Evolutionary conservation across 2,888 invertebrate genomes (phyloP), one percentile per base, ranked within the genome.

Genomic region (Erannis defoliaria): DNA sequence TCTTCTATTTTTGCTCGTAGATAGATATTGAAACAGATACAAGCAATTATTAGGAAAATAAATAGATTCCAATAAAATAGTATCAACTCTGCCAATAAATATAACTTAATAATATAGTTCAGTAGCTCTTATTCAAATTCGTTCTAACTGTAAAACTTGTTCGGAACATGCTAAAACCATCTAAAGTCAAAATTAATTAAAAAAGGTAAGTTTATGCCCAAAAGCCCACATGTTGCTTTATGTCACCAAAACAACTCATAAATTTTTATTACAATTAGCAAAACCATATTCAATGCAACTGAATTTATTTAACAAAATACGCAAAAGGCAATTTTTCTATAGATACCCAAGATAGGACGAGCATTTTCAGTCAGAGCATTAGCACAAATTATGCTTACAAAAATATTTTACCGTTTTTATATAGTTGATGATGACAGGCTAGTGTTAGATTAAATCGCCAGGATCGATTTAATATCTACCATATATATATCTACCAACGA

Each of bases 191-290:
- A 40, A 50, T 61, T 50, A 61, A 51, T 56, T 51, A 51, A 51
- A 61, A 40, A 51, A 5, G 21, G 6, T 31, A 12, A 10, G 21
- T 56, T 50, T 48, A 21, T 33, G 35, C 33, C 42, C 53, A 19
- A 29, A 48, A 45, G 50, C 40, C 56, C 62, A 50, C 62, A 62
- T 53, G 62, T 40, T 35, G 62, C 42, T 56, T 62, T 48, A 31
- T 54, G 48, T 49, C 56, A 26, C 42, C 53, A 53, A 55, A 55
- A 51, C 51, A 62, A 53, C 40, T 48, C 53, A 57, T 62, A 57
- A 57, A 14, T 40, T 62, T 62, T 62, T 57, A 62, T 56, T 33
- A 48, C 61, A 61, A 61, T 62, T 53, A 62, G 62, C 62, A 54
- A 61, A 61, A 33, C 50, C 55, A 55, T 61, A 49, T 60, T 54